Percentiles rank a stretch among this genome's conserved stretches.
Evolutionary conservation across 1,140 invertebrate genomes (phyloP).

Genomic region (Luehdorfia chinensis): DNA sequence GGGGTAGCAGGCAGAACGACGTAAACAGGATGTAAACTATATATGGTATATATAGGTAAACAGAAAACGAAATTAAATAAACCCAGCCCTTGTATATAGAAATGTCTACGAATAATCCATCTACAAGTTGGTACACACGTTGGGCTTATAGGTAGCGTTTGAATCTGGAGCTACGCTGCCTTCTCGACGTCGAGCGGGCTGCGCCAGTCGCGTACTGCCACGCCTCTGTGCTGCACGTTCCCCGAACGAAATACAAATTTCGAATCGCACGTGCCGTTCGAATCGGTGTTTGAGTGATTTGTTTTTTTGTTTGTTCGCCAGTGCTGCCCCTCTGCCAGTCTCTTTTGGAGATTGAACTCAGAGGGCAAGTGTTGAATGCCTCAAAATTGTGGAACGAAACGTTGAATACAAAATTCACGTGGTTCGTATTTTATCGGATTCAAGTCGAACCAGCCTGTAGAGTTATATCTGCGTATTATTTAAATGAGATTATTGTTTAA

Average conservation of each 20-base stretch:
- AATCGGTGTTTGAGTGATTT: constrained; percentile 10
- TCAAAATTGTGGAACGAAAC: background rate
- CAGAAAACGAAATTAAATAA: too few species aligned
- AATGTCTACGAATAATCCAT: too few species aligned
- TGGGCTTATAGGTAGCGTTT: background rate
- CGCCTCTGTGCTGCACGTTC: constrained; percentile 33
- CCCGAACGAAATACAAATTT: constrained; percentile 25
- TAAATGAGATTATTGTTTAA: too few species aligned
- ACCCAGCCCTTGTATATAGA: too few species aligned
- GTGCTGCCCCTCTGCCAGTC: constrained; percentile 4
- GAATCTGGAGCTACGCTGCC: constrained; percentile 7
- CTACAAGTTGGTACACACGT: background rate
- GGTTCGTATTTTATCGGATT: constrained; percentile 2
- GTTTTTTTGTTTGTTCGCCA: constrained; percentile 7
- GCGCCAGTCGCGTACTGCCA: constrained; percentile 34
- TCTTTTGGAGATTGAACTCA: constrained; percentile 5
- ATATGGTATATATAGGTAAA: too few species aligned
- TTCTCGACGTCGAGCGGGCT: constrained; percentile 21
- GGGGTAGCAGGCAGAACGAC: too few species aligned
- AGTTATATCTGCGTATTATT: too few species aligned
- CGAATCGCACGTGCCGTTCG: constrained; percentile 27
- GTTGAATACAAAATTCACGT: constrained; percentile 4
- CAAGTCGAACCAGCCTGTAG: constrained; percentile 4
- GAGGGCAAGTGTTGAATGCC: constrained; percentile 4
- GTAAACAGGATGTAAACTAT: too few species aligned